These are phyloP conservation scores for Cochlearius cochlearius DNA, from an alignment of 2,113 vertebrate genomes.

Conservation along the genomic window DNA sequence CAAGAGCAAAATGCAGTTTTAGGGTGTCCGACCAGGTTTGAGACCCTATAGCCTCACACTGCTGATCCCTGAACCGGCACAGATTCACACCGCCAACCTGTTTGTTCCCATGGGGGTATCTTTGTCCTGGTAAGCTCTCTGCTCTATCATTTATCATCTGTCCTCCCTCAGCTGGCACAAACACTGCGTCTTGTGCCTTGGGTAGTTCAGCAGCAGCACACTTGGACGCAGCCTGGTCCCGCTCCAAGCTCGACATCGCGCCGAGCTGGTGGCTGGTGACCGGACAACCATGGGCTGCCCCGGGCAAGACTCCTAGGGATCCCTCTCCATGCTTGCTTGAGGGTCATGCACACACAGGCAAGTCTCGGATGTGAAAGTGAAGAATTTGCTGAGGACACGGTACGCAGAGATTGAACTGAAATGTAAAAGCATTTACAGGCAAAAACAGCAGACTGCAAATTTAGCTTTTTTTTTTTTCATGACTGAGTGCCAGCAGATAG, in stretches of 20 bases:
- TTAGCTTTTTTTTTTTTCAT: neutral
- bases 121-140: neutral
- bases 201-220: neutral
- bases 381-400: neutral
- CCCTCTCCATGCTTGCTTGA: neutral
- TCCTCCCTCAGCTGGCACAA: neutral
- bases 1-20: neutral
- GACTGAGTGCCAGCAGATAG: neutral
- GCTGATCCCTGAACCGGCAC: neutral
- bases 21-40: neutral
- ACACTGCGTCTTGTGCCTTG: neutral
- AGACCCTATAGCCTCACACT: neutral
- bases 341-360: neutral
- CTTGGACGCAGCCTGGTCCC: accelerated
- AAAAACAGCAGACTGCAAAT: neutral
- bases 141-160: neutral
- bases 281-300: neutral
- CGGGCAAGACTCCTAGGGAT: neutral
- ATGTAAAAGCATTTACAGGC: neutral
- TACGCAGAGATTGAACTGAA: neutral
- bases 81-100: neutral
- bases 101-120: neutral
- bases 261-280: neutral
- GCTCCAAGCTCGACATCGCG: accelerated
- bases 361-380: neutral